A percentile compares a stretch with the other conserved stretches of the same genome.
These are phyloP conservation scores for Ennomos erosarius DNA, from an alignment of 2,888 invertebrate species.

Conservation along the genomic window DNA sequence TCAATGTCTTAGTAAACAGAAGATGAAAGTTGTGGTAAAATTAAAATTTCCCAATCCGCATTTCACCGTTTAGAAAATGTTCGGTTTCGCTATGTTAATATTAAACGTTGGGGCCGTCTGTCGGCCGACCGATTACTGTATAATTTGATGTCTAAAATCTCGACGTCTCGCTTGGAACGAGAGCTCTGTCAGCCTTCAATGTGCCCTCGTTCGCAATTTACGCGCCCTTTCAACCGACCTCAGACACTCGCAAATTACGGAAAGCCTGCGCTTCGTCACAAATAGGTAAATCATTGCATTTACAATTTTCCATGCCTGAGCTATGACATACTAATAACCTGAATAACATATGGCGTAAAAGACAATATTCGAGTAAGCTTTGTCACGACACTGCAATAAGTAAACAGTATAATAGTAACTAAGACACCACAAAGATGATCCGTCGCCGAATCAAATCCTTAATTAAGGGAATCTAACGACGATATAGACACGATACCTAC, in stretches of 20 bases:
- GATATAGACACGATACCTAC: slow-evolving; percentile 79
- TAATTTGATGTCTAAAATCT: slow-evolving; percentile 81
- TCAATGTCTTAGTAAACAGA: slow-evolving; percentile 73
- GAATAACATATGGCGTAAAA: slow-evolving; percentile 10
- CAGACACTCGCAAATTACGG: slow-evolving; percentile 54
- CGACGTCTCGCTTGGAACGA: slow-evolving; percentile 63
- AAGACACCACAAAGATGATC: slow-evolving; percentile 63
- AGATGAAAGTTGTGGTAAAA: slow-evolving; percentile 72
- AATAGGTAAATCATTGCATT: slow-evolving; percentile 49
- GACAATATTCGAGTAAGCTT: slow-evolving; percentile 23
- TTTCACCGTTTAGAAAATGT: slow-evolving; percentile 70
- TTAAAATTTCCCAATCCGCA: slow-evolving; percentile 74
- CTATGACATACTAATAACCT: slow-evolving; percentile 21
- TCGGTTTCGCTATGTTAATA: slow-evolving; percentile 77
- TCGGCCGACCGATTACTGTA: slow-evolving; percentile 74
- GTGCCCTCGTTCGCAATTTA: slow-evolving; percentile 76
- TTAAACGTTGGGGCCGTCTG: slow-evolving; percentile 64
- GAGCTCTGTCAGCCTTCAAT: slow-evolving; percentile 71
- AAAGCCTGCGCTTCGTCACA: slow-evolving; percentile 38
- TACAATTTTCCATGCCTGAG: slow-evolving; percentile 29
- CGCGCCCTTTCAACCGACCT: slow-evolving; percentile 70
- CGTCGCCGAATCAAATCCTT: slow-evolving; percentile 77
- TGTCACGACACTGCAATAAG: slow-evolving; percentile 24
- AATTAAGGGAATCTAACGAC: slow-evolving; percentile 80
- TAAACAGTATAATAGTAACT: slow-evolving; percentile 45